Percentiles rank a stretch among this genome's conserved stretches.
Conservation (phyloP, 2,797 vertebrate genomes). For the Diglossa cyanea region DNA sequence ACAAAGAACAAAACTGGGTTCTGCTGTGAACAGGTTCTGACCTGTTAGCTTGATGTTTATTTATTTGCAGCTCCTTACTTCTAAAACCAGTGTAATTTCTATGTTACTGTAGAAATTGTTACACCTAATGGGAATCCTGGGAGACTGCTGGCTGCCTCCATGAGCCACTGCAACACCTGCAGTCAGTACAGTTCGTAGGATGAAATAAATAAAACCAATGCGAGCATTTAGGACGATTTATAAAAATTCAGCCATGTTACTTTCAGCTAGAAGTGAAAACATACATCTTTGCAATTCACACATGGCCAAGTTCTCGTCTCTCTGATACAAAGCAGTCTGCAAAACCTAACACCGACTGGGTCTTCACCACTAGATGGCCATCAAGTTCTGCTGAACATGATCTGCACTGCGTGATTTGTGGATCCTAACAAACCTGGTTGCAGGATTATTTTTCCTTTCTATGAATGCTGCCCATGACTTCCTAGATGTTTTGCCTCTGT, state of each 20-base stretch:
- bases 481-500: neutral
- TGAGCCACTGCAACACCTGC: neutral
- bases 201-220: neutral
- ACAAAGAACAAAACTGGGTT: neutral
- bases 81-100: neutral
- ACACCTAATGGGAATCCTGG: neutral
- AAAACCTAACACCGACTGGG: neutral
- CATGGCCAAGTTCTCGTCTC: neutral
- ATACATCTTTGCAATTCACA: neutral
- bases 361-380: conserved; percentile 64
- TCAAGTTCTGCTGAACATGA: neutral
- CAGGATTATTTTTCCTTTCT: neutral
- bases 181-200: neutral
- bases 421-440: neutral
- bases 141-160: neutral
- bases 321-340: neutral
- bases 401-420: neutral
- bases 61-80: neutral
- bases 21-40: neutral
- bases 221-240: neutral
- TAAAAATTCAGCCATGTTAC: neutral
- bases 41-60: neutral
- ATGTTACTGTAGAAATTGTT: neutral
- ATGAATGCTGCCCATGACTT: neutral
- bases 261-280: neutral